Evolutionary conservation across 2,797 vertebrate species (phyloP).

Genomic region (Cossypha caffra): DNA sequence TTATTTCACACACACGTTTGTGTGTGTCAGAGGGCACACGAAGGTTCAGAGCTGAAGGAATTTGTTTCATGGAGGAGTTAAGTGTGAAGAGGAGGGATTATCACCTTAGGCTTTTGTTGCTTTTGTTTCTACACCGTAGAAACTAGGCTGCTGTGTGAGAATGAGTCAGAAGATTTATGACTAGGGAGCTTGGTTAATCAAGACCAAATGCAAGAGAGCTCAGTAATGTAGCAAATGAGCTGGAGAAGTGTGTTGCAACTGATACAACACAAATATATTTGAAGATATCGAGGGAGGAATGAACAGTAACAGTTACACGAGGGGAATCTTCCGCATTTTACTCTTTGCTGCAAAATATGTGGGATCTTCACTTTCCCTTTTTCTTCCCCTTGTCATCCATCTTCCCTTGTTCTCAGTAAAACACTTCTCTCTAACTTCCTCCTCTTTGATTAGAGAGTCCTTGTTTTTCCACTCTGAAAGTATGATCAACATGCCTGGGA

Average conservation of each 20-base stretch:
- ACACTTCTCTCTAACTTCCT: background rate
- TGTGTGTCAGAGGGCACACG: background rate
- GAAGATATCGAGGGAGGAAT: background rate
- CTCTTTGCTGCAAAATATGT: background rate
- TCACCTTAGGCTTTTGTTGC: background rate
- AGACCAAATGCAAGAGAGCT: background rate
- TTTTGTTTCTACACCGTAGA: background rate
- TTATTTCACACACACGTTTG: background rate
- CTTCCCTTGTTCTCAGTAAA: background rate
- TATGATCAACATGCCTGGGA: constrained; percentile 19
- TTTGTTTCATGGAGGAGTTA: background rate
- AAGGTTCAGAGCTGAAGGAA: background rate
- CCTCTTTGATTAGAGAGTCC: background rate
- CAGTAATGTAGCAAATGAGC: background rate
- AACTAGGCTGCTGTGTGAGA: background rate
- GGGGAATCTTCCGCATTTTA: background rate
- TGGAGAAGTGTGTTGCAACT: background rate
- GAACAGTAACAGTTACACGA: background rate
- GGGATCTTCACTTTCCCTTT: background rate
- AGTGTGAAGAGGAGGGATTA: background rate
- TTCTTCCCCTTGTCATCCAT: background rate
- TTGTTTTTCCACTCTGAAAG: constrained; percentile 11
- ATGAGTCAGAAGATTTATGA: background rate
- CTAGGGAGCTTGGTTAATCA: background rate
- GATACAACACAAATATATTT: background rate